Evolutionary conservation across 2,888 invertebrate genomes (phyloP).

Genomic region (Epinotia demarniana): DNA sequence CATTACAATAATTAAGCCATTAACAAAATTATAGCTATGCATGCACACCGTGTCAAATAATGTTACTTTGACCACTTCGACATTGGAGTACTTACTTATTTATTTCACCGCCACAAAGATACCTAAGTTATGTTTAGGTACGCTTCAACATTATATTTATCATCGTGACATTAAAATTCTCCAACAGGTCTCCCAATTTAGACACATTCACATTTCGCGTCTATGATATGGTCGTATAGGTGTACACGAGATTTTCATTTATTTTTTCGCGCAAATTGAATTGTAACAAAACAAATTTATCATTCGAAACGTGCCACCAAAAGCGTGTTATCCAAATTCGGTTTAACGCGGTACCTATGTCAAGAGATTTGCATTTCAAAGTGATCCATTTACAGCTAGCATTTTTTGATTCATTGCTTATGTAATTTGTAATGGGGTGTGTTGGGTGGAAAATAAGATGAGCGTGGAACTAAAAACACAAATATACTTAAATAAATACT

Average conservation of each 20-base stretch:
- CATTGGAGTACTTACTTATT: conserved; percentile 20
- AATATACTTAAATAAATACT: too few relatives aligned
- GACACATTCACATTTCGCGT: conserved; percentile 11
- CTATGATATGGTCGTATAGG: conserved; percentile 9
- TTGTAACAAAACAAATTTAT: conserved; percentile 45
- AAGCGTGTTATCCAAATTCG: conserved; percentile 45
- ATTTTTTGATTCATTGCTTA: conserved; percentile 17
- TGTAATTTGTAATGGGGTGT: background rate
- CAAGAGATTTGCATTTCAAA: conserved; percentile 43
- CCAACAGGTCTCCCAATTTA: conserved; percentile 18
- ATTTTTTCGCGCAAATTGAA: conserved; percentile 40
- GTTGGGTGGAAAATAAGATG: background rate
- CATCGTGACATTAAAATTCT: conserved; percentile 11
- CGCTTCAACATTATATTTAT: conserved; percentile 8
- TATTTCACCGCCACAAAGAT: background rate
- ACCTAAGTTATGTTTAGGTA: background rate
- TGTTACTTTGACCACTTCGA: conserved; percentile 27
- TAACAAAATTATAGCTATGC: conserved; percentile 1
- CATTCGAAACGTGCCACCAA: conserved; percentile 44
- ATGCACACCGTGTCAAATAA: conserved; percentile 5
- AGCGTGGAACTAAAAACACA: background rate
- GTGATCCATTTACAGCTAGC: conserved; percentile 32
- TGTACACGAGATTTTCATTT: conserved; percentile 32
- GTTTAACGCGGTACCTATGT: conserved; percentile 25
- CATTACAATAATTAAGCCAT: conserved; percentile 18